These are phyloP conservation scores for Echeneis naucrates DNA, from an alignment of 2,797 vertebrate species.

Conservation along the genomic window DNA sequence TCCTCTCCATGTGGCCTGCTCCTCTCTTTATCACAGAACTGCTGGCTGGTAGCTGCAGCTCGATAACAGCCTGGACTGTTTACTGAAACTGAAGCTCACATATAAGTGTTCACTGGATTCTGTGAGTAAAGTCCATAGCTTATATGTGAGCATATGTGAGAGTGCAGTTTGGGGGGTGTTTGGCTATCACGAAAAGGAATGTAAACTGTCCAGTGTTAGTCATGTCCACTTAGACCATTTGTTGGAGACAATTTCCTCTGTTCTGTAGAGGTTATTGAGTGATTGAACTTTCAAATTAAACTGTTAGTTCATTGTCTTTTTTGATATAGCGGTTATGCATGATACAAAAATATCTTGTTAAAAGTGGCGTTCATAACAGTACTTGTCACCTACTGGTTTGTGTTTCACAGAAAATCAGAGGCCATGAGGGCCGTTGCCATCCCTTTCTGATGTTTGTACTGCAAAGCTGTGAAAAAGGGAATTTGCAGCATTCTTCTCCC, in stretches of 20 bases:
- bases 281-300: neutral
- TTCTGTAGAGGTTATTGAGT: conserved; percentile 6
- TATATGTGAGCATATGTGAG: conserved; percentile 31
- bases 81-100: conserved; percentile 79
- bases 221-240: conserved; percentile 8
- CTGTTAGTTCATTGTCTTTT: neutral
- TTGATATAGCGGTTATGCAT: neutral
- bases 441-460: too few species aligned
- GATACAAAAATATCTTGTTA: neutral
- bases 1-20: conserved; percentile 28
- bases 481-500: neutral
- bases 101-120: conserved; percentile 66
- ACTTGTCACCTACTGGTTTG: neutral
- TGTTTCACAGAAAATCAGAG: neutral
- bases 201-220: conserved; percentile 43
- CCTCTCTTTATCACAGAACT: conserved; percentile 68
- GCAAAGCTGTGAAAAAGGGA: neutral
- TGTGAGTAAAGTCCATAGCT: conserved; percentile 74
- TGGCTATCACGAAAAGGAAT: conserved; percentile 48
- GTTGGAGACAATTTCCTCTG: neutral
- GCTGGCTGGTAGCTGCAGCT: conserved; percentile 66
- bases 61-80: conserved; percentile 76
- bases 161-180: conserved; percentile 14
- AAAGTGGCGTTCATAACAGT: neutral
- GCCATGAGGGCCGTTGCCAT: neutral